Percentiles rank a stretch among this genome's conserved stretches.
Conservation (phyloP, 2,888 invertebrate species). For the Argyresthia albistria region DNA sequence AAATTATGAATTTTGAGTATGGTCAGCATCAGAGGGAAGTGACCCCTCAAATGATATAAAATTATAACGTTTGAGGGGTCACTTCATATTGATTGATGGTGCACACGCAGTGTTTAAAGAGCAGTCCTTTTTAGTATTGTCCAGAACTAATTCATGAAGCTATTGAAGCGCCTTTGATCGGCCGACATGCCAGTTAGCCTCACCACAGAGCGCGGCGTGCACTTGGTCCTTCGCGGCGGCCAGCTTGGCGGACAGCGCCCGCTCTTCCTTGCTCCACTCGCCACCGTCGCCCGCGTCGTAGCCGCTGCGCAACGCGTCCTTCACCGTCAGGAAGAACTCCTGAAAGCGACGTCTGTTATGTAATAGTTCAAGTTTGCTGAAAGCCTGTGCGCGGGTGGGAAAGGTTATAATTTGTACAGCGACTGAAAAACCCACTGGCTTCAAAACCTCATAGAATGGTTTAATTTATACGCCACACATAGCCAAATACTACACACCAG, state of each 20-base stretch:
- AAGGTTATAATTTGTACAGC: too few species aligned
- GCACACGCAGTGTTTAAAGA: too few species aligned
- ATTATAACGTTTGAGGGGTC: background rate
- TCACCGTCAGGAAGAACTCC: constrained; percentile 96
- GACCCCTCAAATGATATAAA: too few species aligned
- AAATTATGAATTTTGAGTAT: too few species aligned
- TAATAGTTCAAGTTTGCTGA: too few species aligned
- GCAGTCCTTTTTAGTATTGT: background rate
- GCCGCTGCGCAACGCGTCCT: constrained; percentile 77
- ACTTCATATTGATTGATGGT: background rate
- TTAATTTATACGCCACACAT: too few species aligned
- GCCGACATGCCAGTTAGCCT: constrained; percentile 16
- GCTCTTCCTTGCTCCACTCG: constrained; percentile 82
- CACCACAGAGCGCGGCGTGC: constrained; percentile 89
- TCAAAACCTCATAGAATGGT: too few species aligned
- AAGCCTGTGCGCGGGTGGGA: too few species aligned
- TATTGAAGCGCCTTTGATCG: too few species aligned
- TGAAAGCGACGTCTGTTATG: constrained; percentile 40
- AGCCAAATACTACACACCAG: too few species aligned
- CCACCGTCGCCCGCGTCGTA: constrained; percentile 52
- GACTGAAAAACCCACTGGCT: too few species aligned
- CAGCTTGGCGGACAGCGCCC: constrained; percentile 78
- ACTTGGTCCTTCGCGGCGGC: constrained; percentile 75
- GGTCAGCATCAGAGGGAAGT: too few species aligned
- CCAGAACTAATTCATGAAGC: background rate